Base-by-base conservation (phyloP, 2,888 invertebrate genomes). In the Zeuzera pyrina region DNA sequence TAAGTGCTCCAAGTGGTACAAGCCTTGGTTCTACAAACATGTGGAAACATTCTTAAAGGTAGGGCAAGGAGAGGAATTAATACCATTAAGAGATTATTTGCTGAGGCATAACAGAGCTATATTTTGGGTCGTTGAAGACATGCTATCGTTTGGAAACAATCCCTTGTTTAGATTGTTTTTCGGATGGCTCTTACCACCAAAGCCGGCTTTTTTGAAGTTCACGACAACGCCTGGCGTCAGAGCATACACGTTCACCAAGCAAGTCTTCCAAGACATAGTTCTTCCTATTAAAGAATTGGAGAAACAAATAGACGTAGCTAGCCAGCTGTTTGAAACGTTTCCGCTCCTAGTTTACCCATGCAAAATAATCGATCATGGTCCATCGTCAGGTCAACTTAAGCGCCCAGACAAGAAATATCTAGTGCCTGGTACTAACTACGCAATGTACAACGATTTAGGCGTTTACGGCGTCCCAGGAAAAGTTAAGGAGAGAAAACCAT, bases 21-120 rank as follows among this genome's bases (percentile, higher is more conserved):
- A 90, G 46, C 89, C 89, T 0, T 90, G 90, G 90, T 90, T 89
- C 56, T 90, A 89, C 46, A 89, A 89, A 44, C 87, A 90, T 43
- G 87, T 86, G 0, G 87, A 89, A 47, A 64, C 66, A 0, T 88
- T 88, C 47, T 54, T 89, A 3, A 35, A 47, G 1, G 85, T 76
- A 35, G 86, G 85, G 2, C 78, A 84, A 46, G 66, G 74, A 5
- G 86, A 85, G 8, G 87, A 88, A 47, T 69, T 88, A 35, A 87
- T 90, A 32, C 90, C 90, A 0, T 44, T 90, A 12, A 62, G 85
- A 37, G 88, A 89, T 39, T 90, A 90, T 50, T 60, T 90, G 10
- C 52, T 90, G 1, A 67, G 90, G 13, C 89, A 90, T 52, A 88
- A 89, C 49, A 68, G 89, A 45, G 85, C 89, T 2, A 90, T 90